These are phyloP conservation scores for Drosophila sechellia DNA, from an alignment of 1,140 invertebrate species.

Conservation along the genomic window DNA sequence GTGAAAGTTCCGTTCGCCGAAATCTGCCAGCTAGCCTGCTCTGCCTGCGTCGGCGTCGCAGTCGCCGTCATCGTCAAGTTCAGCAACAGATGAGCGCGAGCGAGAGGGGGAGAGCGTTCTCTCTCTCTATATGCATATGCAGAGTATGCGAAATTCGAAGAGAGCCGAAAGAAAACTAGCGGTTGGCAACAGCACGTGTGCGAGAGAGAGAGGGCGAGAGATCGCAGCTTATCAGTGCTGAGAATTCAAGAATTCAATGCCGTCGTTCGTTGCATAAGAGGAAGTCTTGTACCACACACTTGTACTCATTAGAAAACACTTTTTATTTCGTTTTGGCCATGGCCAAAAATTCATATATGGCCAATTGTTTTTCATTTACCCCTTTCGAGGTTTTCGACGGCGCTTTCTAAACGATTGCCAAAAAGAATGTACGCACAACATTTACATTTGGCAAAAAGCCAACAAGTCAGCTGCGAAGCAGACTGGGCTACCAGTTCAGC, in stretches of 20 bases:
- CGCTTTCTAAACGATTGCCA: slow-evolving; percentile 50
- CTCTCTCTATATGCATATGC: neutral
- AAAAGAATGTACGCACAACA: slow-evolving; percentile 44
- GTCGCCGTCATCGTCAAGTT: slow-evolving; percentile 59
- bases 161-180: slow-evolving; percentile 26
- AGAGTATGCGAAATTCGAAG: slow-evolving; percentile 10
- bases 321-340: slow-evolving; percentile 31
- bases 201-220: slow-evolving; percentile 39
- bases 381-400: slow-evolving; percentile 70
- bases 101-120: slow-evolving; percentile 12
- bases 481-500: neutral
- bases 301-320: slow-evolving; percentile 13
- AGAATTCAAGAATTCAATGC: slow-evolving; percentile 69
- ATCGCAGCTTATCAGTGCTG: slow-evolving; percentile 48
- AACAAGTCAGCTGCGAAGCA: slow-evolving; percentile 42
- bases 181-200: slow-evolving; percentile 61
- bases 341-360: slow-evolving; percentile 32
- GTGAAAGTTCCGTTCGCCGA: slow-evolving; percentile 53
- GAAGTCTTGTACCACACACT: slow-evolving; percentile 33
- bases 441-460: slow-evolving; percentile 64
- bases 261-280: slow-evolving; percentile 70
- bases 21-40: slow-evolving; percentile 63
- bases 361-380: slow-evolving; percentile 81
- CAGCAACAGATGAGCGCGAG: slow-evolving; percentile 54
- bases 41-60: slow-evolving; percentile 34